phyloP scores from a whole-genome alignment of 2,113 vertebrate genomes.

The Chlamydotis undulata region DNA sequence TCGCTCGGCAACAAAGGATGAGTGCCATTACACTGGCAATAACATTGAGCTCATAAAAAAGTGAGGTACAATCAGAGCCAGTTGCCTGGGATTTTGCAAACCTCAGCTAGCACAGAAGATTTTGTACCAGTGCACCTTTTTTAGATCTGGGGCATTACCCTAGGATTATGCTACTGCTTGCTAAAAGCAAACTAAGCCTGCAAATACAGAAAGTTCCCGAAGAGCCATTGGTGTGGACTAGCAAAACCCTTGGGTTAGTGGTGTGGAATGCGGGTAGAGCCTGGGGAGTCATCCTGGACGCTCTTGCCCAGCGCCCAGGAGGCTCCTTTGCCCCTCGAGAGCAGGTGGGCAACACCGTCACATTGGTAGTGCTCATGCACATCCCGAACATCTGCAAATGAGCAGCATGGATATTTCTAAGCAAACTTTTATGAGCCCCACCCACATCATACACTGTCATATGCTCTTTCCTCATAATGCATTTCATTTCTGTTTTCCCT shows the following conservation, averaged over 20 bases:
- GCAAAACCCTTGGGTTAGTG: not conserved
- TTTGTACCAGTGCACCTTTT: not conserved
- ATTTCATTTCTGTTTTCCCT: not conserved
- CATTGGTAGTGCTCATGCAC: accelerated
- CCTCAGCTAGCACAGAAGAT: not conserved
- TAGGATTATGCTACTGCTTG: not conserved
- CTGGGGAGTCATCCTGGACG: not conserved
- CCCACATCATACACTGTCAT: too few relatives aligned
- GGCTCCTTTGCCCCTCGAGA: not conserved
- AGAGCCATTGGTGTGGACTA: not conserved
- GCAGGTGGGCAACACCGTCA: accelerated
- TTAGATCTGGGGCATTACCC: not conserved
- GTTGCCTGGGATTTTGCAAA: not conserved
- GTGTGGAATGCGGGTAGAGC: not conserved
- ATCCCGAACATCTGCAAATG: not conserved
- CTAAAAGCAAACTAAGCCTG: not conserved
- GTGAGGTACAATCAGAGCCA: not conserved
- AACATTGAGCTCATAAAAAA: not conserved
- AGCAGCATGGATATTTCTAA: not conserved
- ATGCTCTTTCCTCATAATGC: not conserved
- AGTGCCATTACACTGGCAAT: not conserved
- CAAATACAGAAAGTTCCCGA: not conserved
- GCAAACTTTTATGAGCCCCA: not conserved
- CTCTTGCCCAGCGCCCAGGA: accelerated
- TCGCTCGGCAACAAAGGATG: accelerated